phyloP scores from a whole-genome alignment of 2,797 vertebrate species.

The Hybognathus amarus region DNA sequence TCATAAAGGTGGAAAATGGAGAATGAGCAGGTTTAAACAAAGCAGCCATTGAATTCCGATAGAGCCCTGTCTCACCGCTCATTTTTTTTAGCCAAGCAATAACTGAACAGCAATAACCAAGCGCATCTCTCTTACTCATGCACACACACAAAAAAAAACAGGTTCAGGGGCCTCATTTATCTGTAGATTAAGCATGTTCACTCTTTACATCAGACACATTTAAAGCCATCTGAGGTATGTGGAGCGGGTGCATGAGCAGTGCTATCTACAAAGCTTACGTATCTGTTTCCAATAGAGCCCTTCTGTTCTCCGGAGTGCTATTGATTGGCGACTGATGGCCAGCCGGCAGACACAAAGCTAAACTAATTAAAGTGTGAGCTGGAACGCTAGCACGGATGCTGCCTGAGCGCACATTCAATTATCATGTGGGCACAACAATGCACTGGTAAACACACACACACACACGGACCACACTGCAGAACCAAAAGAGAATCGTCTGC shows the following conservation, averaged over 20 bases:
- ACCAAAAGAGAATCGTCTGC: conserved; percentile 39
- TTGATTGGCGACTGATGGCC: conserved; percentile 66
- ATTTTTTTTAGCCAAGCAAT: conserved; percentile 1
- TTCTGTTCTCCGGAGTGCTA: conserved; percentile 70
- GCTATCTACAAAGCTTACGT: conserved; percentile 55
- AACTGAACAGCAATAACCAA: conserved; percentile 43
- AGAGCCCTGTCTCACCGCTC: conserved; percentile 23
- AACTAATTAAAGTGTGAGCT: conserved; percentile 76
- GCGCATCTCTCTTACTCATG: conserved; percentile 17
- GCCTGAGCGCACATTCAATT: conserved; percentile 69
- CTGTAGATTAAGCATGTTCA: conserved; percentile 63
- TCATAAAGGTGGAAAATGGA: conserved; percentile 57
- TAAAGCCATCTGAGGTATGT: conserved; percentile 40
- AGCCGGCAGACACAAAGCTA: conserved; percentile 66
- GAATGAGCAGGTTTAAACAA: conserved; percentile 53
- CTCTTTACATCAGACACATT: conserved; percentile 45
- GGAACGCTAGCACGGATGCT: conserved; percentile 65
- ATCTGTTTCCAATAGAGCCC: conserved; percentile 71
- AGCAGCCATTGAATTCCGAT: conserved; percentile 60
- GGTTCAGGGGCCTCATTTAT: conserved; percentile 60
- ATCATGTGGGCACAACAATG: conserved; percentile 54
- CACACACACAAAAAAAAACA: conserved; percentile 32
- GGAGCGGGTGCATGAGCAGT: conserved; percentile 21
- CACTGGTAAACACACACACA: conserved; percentile 38
- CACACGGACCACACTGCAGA: conserved; percentile 15